These are phyloP conservation scores for Serripes groenlandicus DNA, from an alignment of 2,888 invertebrate species.

Conservation along the genomic window DNA sequence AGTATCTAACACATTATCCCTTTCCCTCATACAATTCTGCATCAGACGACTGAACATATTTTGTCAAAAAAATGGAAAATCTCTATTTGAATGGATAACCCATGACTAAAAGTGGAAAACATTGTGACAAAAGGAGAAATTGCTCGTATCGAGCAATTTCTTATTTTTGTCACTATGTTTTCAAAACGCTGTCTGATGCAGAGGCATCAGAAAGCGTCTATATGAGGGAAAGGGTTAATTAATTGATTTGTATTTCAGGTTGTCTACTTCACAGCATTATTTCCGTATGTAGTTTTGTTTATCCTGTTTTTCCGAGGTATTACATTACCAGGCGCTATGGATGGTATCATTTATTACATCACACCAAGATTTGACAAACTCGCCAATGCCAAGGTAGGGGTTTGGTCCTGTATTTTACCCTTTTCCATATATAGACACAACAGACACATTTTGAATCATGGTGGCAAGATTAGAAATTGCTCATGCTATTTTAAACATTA, in stretches of 20 bases:
- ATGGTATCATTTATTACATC: constrained; percentile 84
- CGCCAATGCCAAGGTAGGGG: constrained; percentile 79
- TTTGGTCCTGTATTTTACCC: no score
- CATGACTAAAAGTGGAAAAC: no score
- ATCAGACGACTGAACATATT: no score
- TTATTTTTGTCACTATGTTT: neutral
- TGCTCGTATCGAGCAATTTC: neutral
- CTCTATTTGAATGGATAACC: neutral
- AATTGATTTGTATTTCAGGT: constrained; percentile 77
- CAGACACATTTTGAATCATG: no score
- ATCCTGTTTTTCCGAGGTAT: constrained; percentile 85
- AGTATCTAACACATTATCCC: no score
- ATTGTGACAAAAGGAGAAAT: neutral
- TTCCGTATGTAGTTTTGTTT: constrained; percentile 83
- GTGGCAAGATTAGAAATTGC: no score
- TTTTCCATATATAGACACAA: no score
- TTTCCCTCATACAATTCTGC: no score
- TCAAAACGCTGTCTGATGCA: neutral
- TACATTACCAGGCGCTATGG: constrained; percentile 82
- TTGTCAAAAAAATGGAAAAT: neutral
- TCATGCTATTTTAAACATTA: no score
- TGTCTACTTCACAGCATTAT: constrained; percentile 85
- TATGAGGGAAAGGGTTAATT: neutral
- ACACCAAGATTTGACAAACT: constrained; percentile 83
- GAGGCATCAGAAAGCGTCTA: neutral